These are phyloP conservation scores for Drosophila murphyi DNA, from an alignment of 1,140 invertebrate genomes.

Conservation along the genomic window DNA sequence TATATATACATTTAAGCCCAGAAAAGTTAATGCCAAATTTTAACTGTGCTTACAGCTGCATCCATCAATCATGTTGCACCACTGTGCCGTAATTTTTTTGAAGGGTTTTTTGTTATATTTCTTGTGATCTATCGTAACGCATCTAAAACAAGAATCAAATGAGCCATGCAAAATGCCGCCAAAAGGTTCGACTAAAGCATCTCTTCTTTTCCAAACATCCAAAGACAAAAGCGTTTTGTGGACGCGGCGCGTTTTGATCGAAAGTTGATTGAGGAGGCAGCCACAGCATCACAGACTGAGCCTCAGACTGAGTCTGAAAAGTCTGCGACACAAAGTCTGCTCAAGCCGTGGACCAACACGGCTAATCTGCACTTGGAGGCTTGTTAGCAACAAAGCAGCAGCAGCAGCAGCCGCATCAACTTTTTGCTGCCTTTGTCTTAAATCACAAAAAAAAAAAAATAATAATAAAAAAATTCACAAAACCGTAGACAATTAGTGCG, in stretches of 20 bases:
- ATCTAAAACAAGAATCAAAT: constrained; percentile 79
- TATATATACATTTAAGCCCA: too few relatives aligned
- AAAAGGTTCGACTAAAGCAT: constrained; percentile 56
- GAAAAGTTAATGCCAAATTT: not conserved
- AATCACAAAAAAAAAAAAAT: constrained; percentile 6
- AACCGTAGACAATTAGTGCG: constrained; percentile 72
- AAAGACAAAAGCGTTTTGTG: constrained; percentile 67
- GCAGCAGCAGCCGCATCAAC: constrained; percentile 3
- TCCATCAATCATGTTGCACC: constrained; percentile 1
- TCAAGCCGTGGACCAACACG: constrained; percentile 41
- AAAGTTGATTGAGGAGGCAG: constrained; percentile 70
- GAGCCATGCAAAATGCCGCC: constrained; percentile 79
- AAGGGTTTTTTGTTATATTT: constrained; percentile 29
- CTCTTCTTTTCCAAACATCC: constrained; percentile 26
- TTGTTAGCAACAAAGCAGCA: constrained; percentile 54
- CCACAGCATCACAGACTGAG: not conserved
- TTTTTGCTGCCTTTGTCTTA: constrained; percentile 59
- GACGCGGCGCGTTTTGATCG: constrained; percentile 73
- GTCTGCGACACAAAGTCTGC: constrained; percentile 77
- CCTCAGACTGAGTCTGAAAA: constrained; percentile 12
- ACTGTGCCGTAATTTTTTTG: constrained; percentile 42
- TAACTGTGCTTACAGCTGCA: not conserved
- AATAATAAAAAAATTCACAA: not conserved
- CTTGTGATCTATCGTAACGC: constrained; percentile 70
- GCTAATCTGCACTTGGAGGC: constrained; percentile 75